A percentile compares a stretch with the other conserved stretches of the same genome.
phyloP scores from a whole-genome alignment of 2,113 vertebrate species.

The Oreocharis arfaki region DNA sequence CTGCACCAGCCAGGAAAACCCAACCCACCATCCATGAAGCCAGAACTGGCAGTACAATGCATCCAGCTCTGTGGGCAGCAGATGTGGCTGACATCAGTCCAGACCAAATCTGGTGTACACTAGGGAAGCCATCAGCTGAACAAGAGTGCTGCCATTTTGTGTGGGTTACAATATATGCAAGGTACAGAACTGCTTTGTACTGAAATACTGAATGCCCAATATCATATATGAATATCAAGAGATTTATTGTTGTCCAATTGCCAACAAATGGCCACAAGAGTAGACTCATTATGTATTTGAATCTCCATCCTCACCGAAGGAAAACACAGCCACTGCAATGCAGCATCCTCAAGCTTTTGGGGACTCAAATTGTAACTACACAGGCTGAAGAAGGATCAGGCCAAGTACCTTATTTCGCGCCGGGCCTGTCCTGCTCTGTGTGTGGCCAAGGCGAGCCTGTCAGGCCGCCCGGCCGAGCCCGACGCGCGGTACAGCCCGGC shows the following conservation, averaged over 20 bases:
- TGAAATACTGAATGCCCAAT: not conserved
- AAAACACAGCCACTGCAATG: not conserved
- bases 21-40: rapidly evolving
- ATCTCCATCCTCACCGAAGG: not conserved
- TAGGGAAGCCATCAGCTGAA: not conserved
- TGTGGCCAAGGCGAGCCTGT: rapidly evolving
- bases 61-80: rapidly evolving
- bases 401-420: rapidly evolving
- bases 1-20: not conserved
- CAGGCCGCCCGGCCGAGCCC: rapidly evolving
- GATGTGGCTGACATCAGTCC: rapidly evolving
- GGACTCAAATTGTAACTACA: rapidly evolving
- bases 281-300: rapidly evolving
- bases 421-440: rapidly evolving
- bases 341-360: rapidly evolving
- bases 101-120: rapidly evolving
- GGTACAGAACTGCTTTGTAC: not conserved
- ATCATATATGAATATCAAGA: not conserved
- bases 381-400: rapidly evolving
- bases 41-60: rapidly evolving
- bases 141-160: not conserved
- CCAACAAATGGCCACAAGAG: not conserved
- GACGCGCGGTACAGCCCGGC: not conserved
- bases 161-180: not conserved
- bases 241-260: not conserved